Base-by-base conservation (phyloP, 92 coral and sea anemone genomes). In the Porites cylindrica region DNA sequence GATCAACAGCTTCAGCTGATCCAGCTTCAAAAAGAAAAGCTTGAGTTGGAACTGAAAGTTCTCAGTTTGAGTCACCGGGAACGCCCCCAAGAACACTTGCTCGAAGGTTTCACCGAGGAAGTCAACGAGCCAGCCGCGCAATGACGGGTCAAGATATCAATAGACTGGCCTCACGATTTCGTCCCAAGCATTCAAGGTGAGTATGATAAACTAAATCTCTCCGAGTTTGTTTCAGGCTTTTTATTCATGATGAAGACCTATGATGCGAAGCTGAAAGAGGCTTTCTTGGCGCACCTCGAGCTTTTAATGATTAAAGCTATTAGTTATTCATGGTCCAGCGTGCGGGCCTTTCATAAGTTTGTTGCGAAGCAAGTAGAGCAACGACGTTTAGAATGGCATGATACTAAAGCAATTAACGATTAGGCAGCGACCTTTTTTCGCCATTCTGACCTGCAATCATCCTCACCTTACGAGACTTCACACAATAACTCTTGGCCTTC, bases 291-390 rank as follows among this genome's bases (percentile, higher is more conserved):
- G 1, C 77, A 67, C 13, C 66, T 86, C 47, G 56, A 79, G 18
- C 38, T 86, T 10, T 26, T 78, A 16, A 58, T 52, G n/a, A 85
- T 50, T 10, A 84, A 84, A 60, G 67, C 89, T 5, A 67, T 77
- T 18, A 78, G 84, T 53, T 85, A 85, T 32, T 77, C 82, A 29
- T 85, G 79, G 89, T 17, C 75, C 20, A 85, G 72, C 60, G 82
- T 61, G 29, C 58, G 56, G 59, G 77, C 32, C 7, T 51, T 74
- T 72, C 90, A 78, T 13, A 51, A 53, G 52, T 66, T 70, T 18
- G 66, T 85, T 6, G 69, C 78, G 9, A 85, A 77, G 47, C 84
- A 85, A 78, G 84, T 85, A 3, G 87, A 83, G 43, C 87, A 56
- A 4, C 20, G 50, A 26, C 81, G 80, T 24, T 17, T 83, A 21